Evolutionary conservation across 1,140 invertebrate genomes (phyloP).

Genomic region (Samia ricini): DNA sequence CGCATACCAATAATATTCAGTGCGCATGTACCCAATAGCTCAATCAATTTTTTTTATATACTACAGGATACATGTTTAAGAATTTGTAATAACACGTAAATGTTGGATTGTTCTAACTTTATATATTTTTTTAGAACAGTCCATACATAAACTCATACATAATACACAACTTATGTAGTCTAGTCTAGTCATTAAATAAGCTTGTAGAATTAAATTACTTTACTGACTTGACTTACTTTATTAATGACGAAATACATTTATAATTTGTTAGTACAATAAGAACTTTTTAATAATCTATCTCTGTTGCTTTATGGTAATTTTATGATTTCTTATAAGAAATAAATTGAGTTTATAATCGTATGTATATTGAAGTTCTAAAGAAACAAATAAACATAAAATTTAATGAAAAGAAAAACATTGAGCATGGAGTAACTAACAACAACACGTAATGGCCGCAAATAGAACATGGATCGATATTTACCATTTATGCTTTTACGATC

Average conservation of each 20-base stretch:
- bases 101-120: background rate
- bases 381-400: background rate
- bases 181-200: no score
- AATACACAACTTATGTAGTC: no score
- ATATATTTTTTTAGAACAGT: no score
- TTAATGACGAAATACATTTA: no score
- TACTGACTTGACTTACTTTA: no score
- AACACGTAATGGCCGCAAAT: slow-evolving; percentile 49
- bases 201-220: no score
- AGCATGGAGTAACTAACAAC: background rate
- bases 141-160: no score
- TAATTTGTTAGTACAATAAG: no score
- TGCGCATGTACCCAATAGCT: slow-evolving; percentile 62
- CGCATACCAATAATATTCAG: slow-evolving; percentile 45
- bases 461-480: slow-evolving; percentile 68
- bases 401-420: background rate
- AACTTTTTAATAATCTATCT: no score
- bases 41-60: slow-evolving; percentile 55
- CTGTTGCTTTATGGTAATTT: no score
- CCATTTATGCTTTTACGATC: slow-evolving; percentile 61
- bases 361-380: background rate
- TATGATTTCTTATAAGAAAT: background rate
- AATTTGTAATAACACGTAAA: background rate
- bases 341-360: background rate
- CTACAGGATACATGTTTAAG: slow-evolving; percentile 9